Percentiles rank a stretch among this genome's conserved stretches.
These are phyloP conservation scores for Cardinalis cardinalis DNA, from an alignment of 2,113 vertebrate genomes.

Conservation along the genomic window DNA sequence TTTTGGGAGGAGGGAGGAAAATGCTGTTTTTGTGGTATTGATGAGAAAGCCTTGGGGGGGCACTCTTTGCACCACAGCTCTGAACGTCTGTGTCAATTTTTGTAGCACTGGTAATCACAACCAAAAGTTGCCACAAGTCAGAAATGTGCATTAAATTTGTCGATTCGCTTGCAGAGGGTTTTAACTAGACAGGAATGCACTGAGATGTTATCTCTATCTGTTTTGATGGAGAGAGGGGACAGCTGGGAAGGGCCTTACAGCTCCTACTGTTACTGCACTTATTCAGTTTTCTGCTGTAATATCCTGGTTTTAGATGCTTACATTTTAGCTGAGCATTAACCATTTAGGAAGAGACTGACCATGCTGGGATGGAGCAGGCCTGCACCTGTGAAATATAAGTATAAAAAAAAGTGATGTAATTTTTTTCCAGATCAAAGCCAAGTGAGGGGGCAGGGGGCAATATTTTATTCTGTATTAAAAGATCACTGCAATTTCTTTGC, in stretches of 20 bases:
- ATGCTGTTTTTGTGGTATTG: fast-evolving
- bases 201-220: conserved; percentile 1
- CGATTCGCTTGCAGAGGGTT: not conserved
- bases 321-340: conserved; percentile 29
- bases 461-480: not conserved
- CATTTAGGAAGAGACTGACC: not conserved
- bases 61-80: not conserved
- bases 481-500: not conserved
- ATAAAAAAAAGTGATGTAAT: not conserved
- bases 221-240: not conserved
- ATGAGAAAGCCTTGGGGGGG: not conserved
- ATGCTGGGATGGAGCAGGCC: not conserved
- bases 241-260: not conserved
- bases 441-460: not conserved
- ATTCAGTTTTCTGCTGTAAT: conserved; percentile 12
- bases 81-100: not conserved
- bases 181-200: not conserved
- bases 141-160: not conserved
- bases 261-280: not conserved
- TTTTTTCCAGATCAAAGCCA: not conserved
- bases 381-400: not conserved
- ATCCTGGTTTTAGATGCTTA: conserved; percentile 19
- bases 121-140: not conserved
- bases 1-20: not conserved
- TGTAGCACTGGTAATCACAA: not conserved